phyloP scores from a whole-genome alignment of 2,888 invertebrate genomes.

The Nineta flava region DNA sequence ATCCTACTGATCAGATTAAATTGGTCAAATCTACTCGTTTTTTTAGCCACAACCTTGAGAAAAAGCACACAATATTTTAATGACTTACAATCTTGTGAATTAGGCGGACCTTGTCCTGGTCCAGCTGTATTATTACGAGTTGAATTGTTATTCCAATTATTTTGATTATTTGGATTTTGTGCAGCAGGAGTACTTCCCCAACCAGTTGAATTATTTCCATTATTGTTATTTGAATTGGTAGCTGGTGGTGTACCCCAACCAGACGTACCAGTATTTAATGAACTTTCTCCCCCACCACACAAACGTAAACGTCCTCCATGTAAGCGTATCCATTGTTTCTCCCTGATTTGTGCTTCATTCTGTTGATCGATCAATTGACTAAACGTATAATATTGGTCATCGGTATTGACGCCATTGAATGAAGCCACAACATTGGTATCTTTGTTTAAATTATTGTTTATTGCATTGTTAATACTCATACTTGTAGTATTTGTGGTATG shows the following conservation, averaged over 20 bases:
- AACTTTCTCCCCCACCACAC: constrained; percentile 67
- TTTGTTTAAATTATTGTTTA: constrained; percentile 12
- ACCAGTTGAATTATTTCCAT: constrained; percentile 34
- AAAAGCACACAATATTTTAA: not conserved
- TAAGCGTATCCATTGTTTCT: constrained; percentile 8
- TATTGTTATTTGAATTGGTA: constrained; percentile 41
- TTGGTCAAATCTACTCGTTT: no score
- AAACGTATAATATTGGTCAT: constrained; percentile 24
- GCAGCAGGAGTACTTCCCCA: constrained; percentile 31
- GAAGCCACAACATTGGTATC: constrained; percentile 16
- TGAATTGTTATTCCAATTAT: constrained; percentile 25
- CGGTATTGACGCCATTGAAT: constrained; percentile 23
- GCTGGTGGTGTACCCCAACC: constrained; percentile 67
- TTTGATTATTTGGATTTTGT: constrained; percentile 26
- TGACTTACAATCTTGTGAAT: constrained; percentile 23
- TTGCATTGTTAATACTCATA: constrained; percentile 9
- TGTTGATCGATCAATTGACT: constrained; percentile 31
- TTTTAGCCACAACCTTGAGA: no score
- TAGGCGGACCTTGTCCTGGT: constrained; percentile 18
- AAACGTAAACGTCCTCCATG: constrained; percentile 40
- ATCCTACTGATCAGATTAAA: no score
- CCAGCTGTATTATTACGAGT: constrained; percentile 24
- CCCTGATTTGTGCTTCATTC: constrained; percentile 15
- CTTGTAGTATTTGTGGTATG: constrained; percentile 9
- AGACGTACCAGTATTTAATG: constrained; percentile 54